Conservation (phyloP, 2,113 vertebrate genomes). For the Casuarius casuarius region DNA sequence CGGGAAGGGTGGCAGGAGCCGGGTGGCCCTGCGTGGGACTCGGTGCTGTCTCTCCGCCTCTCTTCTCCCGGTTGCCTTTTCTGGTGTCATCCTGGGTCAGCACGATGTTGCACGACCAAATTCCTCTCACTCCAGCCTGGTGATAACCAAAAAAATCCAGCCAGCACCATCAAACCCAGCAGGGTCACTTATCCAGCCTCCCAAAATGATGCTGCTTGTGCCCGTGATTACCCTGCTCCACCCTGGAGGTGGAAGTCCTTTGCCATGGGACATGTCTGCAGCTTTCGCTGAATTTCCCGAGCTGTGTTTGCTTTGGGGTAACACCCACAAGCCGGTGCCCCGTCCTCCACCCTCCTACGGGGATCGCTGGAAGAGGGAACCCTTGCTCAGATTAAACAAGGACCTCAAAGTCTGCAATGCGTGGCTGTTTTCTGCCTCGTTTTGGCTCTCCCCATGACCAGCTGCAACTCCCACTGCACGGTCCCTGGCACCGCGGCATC, state of each 20-base stretch:
- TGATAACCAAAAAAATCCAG: too few species aligned
- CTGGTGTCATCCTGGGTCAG: background rate
- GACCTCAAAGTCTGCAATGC: background rate
- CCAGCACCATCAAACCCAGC: background rate
- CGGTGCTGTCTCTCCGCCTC: too few species aligned
- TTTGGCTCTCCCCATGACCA: background rate
- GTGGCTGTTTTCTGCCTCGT: background rate
- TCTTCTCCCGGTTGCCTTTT: background rate
- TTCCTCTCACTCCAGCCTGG: too few species aligned
- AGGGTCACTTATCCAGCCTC: background rate
- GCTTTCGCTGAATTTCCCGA: background rate
- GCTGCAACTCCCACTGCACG: background rate
- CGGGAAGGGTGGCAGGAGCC: background rate
- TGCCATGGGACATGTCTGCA: rapidly evolving
- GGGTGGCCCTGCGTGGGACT: background rate
- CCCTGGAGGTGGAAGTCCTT: too few species aligned
- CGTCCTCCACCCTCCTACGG: background rate
- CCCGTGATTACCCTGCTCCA: too few species aligned
- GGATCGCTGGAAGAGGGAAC: background rate
- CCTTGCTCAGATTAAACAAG: background rate
- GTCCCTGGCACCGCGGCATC: background rate
- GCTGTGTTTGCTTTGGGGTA: background rate
- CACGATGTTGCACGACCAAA: background rate
- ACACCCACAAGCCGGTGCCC: background rate
- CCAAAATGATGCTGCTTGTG: background rate